These are phyloP conservation scores for Petrophora chlorosata DNA, from an alignment of 2,888 invertebrate genomes.

Conservation along the genomic window DNA sequence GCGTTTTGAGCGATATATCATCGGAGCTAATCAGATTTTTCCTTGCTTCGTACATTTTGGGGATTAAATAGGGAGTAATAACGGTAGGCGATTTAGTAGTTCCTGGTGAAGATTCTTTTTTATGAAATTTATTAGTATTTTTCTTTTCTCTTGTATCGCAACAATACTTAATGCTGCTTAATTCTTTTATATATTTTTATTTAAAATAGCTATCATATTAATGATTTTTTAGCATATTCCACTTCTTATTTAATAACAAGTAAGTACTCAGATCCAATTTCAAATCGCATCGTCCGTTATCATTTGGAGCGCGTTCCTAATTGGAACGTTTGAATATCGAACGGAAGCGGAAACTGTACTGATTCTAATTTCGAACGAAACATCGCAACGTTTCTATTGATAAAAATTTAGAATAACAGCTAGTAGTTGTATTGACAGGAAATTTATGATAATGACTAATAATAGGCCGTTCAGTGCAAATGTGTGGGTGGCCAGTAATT, in stretches of 20 bases:
- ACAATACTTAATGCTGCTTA: too few species aligned
- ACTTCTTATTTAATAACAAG: background rate
- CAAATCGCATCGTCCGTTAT: constrained; percentile 57
- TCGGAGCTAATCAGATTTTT: constrained; percentile 57
- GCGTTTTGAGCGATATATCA: constrained; percentile 79
- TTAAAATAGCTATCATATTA: background rate
- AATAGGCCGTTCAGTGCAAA: constrained; percentile 61
- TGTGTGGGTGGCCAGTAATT: constrained; percentile 43
- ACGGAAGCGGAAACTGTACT: constrained; percentile 82
- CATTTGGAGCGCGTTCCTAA: constrained; percentile 74
- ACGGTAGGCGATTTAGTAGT: constrained; percentile 37
- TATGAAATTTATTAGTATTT: constrained; percentile 19
- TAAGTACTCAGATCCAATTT: constrained; percentile 21
- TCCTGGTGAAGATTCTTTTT: constrained; percentile 29
- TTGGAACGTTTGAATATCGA: constrained; percentile 76
- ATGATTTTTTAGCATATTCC: background rate
- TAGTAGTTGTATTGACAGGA: constrained; percentile 76
- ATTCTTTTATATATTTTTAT: background rate
- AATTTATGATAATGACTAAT: constrained; percentile 75
- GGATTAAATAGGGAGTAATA: constrained; percentile 38
- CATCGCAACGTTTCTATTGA: constrained; percentile 80
- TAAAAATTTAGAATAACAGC: constrained; percentile 60
- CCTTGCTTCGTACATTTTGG: constrained; percentile 38
- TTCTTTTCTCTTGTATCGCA: constrained; percentile 2
- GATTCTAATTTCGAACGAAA: constrained; percentile 82